phyloP scores from a whole-genome alignment of 2,797 vertebrate species.

The Alcedo atthis region DNA sequence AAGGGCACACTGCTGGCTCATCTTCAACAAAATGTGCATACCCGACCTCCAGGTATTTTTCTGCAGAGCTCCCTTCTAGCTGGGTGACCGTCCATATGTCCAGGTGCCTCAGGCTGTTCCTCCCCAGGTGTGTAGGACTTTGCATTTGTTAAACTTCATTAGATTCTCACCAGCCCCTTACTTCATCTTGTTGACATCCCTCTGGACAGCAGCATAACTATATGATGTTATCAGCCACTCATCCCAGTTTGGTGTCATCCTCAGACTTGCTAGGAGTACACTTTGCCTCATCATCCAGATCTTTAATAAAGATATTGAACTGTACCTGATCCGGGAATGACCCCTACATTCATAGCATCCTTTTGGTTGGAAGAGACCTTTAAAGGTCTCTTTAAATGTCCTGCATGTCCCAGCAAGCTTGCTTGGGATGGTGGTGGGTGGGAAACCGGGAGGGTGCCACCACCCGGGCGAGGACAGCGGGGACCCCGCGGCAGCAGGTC shows the following conservation, averaged over 20 bases:
- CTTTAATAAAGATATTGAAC: neutral
- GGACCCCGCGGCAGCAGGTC: neutral
- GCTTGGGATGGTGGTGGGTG: neutral
- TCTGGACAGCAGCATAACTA: neutral
- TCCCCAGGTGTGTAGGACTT: neutral
- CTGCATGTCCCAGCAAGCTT: neutral
- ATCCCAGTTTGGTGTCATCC: neutral
- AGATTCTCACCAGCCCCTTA: neutral
- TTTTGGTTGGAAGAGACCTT: neutral
- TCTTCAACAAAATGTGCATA: neutral
- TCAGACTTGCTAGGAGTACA: too few species aligned
- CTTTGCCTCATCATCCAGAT: too few species aligned
- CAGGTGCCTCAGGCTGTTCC: neutral
- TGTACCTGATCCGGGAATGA: fast-evolving
- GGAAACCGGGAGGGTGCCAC: neutral
- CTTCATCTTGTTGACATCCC: neutral
- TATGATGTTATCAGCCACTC: neutral
- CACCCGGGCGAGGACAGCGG: neutral
- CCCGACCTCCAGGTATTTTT: neutral
- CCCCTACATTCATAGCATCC: neutral
- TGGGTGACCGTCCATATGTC: neutral
- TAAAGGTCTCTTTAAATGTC: neutral
- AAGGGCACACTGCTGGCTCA: neutral
- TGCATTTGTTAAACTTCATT: neutral
- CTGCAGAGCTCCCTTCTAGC: neutral